A percentile compares a stretch with the other conserved stretches of the same genome.
These are phyloP conservation scores for Girardinichthys multiradiatus DNA, from an alignment of 2,113 vertebrate genomes.

Conservation along the genomic window DNA sequence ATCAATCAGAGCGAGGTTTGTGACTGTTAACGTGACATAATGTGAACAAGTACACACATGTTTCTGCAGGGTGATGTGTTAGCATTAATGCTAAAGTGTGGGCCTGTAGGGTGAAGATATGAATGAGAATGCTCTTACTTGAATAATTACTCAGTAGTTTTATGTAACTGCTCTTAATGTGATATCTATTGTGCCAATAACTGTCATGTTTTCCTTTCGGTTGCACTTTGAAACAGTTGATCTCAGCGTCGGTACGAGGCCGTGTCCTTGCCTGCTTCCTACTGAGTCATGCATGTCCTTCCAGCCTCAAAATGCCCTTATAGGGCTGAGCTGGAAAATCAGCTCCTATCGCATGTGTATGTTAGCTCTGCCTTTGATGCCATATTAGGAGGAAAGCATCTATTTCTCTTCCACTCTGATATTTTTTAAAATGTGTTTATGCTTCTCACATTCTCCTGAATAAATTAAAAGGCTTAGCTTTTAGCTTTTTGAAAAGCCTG, in stretches of 20 bases:
- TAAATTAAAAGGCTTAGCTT: not conserved
- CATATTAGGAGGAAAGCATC: conserved; percentile 1
- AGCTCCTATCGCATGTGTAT: conserved; percentile 6
- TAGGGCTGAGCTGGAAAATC: conserved; percentile 13
- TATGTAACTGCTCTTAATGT: conserved; percentile 37
- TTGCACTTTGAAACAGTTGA: not conserved
- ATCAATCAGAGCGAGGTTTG: no score
- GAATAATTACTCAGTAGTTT: not conserved
- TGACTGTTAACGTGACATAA: no score
- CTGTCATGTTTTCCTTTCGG: not conserved
- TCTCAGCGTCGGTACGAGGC: conserved; percentile 6
- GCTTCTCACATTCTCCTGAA: not conserved
- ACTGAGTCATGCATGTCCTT: conserved; percentile 45
- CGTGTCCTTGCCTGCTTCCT: conserved; percentile 22
- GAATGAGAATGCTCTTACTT: not conserved
- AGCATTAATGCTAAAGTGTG: not conserved
- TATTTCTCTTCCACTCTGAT: not conserved
- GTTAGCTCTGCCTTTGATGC: conserved; percentile 5
- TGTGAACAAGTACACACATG: no score
- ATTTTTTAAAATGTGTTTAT: not conserved
- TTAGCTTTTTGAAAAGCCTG: not conserved
- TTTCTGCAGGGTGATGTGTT: no score
- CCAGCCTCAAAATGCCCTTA: conserved; percentile 33
- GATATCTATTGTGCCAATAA: conserved; percentile 29
- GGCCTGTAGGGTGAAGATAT: not conserved